These are phyloP conservation scores for Zootoca vivipara DNA, from an alignment of 2,113 vertebrate species.

Conservation along the genomic window DNA sequence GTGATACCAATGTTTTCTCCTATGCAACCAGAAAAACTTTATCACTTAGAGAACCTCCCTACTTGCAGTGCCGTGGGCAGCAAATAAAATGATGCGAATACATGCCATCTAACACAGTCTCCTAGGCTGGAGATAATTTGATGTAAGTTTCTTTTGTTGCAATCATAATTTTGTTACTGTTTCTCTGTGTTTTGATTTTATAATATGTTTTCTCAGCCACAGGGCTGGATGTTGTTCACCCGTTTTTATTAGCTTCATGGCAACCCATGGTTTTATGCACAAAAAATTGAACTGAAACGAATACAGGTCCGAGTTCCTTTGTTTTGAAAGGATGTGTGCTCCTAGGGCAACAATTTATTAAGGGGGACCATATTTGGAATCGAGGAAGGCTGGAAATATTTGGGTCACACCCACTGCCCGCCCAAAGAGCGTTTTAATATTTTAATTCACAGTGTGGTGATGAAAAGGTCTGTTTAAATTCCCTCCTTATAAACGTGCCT, in stretches of 20 bases:
- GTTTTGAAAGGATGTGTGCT: neutral
- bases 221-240: neutral
- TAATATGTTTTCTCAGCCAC: neutral
- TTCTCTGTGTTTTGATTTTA: neutral
- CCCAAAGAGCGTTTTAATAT: neutral
- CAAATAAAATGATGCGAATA: neutral
- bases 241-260: neutral
- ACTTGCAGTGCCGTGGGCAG: neutral
- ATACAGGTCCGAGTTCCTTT: neutral
- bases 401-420: too few species aligned
- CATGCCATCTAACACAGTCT: neutral
- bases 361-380: neutral
- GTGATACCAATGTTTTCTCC: neutral
- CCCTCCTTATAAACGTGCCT: neutral
- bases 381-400: neutral
- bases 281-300: neutral
- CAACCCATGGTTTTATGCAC: neutral
- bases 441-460: neutral
- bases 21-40: neutral
- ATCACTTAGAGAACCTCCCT: neutral
- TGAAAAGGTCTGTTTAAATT: neutral
- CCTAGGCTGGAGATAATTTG: neutral
- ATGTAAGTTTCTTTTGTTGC: neutral
- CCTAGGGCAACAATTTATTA: neutral
- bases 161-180: neutral